Evolutionary conservation across 1,140 invertebrate genomes (phyloP).

Genomic region (Trinorchestia longiramus): DNA sequence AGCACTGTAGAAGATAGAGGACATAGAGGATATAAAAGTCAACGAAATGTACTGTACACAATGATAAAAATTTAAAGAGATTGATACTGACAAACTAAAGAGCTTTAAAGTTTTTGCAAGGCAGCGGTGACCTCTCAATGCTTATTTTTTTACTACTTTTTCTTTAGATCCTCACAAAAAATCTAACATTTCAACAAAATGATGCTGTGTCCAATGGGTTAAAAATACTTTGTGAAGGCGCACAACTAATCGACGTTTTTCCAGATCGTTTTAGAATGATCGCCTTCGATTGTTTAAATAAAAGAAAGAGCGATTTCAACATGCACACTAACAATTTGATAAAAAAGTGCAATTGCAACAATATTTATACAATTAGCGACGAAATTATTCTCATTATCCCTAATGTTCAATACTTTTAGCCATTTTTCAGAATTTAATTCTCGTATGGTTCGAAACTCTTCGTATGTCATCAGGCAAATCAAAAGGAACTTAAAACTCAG

Average conservation of each 20-base stretch:
- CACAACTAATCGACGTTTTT: neutral
- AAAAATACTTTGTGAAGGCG: neutral
- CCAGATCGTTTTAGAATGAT: neutral
- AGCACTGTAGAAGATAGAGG: neutral
- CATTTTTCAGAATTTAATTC: too few species aligned
- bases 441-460: too few species aligned
- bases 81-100: neutral
- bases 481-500: too few species aligned
- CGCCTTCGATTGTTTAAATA: too few species aligned
- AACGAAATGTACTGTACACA: neutral
- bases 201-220: neutral
- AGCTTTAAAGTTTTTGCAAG: neutral
- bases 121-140: neutral
- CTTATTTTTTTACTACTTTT: neutral
- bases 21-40: neutral
- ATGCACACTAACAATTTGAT: too few species aligned
- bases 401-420: too few species aligned
- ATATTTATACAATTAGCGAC: too few species aligned
- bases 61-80: neutral
- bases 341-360: too few species aligned
- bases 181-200: neutral
- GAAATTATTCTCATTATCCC: too few species aligned
- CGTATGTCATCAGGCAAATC: too few species aligned
- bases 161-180: neutral
- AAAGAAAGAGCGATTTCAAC: too few species aligned